A percentile compares a stretch with the other conserved stretches of the same genome.
Evolutionary conservation across 2,888 invertebrate species (phyloP).

Genomic region (Proisotoma minuta): DNA sequence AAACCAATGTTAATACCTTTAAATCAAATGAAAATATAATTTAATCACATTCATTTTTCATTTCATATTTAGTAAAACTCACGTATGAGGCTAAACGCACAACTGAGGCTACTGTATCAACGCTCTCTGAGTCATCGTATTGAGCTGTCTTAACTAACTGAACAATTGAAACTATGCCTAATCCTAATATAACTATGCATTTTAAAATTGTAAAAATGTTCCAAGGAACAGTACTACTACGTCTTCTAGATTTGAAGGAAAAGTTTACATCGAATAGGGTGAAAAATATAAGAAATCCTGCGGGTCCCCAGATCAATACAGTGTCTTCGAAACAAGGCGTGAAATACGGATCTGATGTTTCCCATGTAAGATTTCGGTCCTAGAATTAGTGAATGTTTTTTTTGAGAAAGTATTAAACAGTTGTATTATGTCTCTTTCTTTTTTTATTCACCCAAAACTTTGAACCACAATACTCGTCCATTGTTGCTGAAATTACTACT

Average conservation of each 20-base stretch:
- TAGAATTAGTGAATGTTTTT: conserved; percentile 57
- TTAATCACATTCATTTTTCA: background rate
- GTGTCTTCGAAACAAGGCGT: conserved; percentile 90
- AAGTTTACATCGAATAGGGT: conserved; percentile 71
- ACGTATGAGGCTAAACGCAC: conserved; percentile 11
- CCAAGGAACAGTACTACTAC: conserved; percentile 62
- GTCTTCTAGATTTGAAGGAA: conserved; percentile 67
- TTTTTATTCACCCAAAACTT: conserved; percentile 7
- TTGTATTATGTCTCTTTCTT: too few species aligned
- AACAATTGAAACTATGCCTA: conserved; percentile 6
- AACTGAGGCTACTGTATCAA: background rate
- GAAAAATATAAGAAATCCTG: conserved; percentile 73
- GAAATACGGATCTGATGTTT: conserved; percentile 72
- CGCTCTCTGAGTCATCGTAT: background rate
- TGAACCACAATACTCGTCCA: conserved; percentile 11
- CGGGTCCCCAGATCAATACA: conserved; percentile 82
- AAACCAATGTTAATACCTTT: background rate
- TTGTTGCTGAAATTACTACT: too few species aligned
- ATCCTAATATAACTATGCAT: background rate
- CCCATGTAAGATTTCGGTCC: conserved; percentile 73
- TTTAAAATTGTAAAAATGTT: conserved; percentile 42
- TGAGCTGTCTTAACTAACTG: background rate
- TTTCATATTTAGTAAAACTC: conserved; percentile 6
- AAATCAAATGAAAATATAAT: background rate
- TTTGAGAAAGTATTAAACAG: too few species aligned